Conservation (phyloP, 2,888 invertebrate genomes). For the Drosophila mimica region DNA sequence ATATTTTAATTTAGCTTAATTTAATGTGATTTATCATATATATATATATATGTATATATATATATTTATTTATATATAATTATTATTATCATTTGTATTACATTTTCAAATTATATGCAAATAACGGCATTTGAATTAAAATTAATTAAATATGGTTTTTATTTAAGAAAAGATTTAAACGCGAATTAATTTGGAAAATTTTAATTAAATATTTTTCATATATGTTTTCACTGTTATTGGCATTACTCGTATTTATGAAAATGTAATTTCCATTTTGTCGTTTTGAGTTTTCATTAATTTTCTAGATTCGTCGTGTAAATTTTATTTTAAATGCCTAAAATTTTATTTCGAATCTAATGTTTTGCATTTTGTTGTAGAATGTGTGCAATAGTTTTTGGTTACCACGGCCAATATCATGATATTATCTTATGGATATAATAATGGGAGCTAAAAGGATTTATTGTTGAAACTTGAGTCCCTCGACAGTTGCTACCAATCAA, state of each 20-base stretch:
- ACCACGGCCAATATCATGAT: conserved; percentile 49
- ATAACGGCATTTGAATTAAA: conserved; percentile 44
- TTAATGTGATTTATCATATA: conserved; percentile 60
- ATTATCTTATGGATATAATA: conserved; percentile 31
- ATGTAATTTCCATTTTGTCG: conserved; percentile 15
- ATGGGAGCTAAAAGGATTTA: conserved; percentile 66
- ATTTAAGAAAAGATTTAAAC: conserved; percentile 64
- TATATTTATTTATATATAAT: conserved; percentile 43
- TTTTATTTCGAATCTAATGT: conserved; percentile 57
- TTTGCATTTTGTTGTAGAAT: conserved; percentile 44
- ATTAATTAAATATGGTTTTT: conserved; percentile 39
- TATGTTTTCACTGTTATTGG: conserved; percentile 35
- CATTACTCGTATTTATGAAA: conserved; percentile 21
- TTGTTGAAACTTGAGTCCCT: conserved; percentile 76
- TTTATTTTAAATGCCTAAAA: conserved; percentile 69
- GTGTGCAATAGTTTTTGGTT: conserved; percentile 54
- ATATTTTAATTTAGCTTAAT: conserved; percentile 55
- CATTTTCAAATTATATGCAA: conserved; percentile 63
- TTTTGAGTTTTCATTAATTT: conserved; percentile 31
- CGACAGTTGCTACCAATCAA: conserved; percentile 66
- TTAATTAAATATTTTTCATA: conserved; percentile 26
- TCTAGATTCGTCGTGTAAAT: conserved; percentile 59
- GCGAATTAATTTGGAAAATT: conserved; percentile 63
- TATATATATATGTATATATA: conserved; percentile 18
- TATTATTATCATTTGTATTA: conserved; percentile 71